Conservation (phyloP, 2,888 invertebrate species). For the Hirudinaria manillensis region DNA sequence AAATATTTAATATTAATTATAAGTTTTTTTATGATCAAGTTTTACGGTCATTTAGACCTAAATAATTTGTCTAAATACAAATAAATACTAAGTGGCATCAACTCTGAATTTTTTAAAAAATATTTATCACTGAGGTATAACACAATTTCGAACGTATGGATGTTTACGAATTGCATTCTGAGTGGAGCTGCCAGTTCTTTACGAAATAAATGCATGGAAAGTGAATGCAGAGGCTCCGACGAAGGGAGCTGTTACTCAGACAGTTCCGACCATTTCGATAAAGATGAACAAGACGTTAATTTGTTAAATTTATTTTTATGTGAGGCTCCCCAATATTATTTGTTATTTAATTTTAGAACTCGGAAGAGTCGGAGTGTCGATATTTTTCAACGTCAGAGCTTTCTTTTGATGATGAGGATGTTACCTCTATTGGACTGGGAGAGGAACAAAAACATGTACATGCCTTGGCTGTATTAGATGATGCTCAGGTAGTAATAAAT, state of each 20-base stretch:
- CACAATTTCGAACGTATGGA: too few species aligned
- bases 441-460: constrained; percentile 24
- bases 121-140: too few species aligned
- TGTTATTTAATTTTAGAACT: constrained; percentile 15
- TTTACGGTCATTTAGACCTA: too few species aligned
- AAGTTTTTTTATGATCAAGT: too few species aligned
- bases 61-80: too few species aligned
- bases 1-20: too few species aligned
- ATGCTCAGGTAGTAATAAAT: constrained; percentile 21
- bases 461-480: constrained; percentile 28
- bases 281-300: neutral
- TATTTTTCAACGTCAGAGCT: constrained; percentile 31
- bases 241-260: constrained; percentile 16
- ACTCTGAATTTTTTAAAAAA: too few species aligned
- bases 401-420: constrained; percentile 26
- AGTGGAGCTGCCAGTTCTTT: neutral
- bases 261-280: constrained; percentile 10
- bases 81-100: too few species aligned
- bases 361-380: constrained; percentile 21
- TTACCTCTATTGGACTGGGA: constrained; percentile 18
- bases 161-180: neutral
- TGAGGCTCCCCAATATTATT: neutral
- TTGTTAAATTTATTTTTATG: neutral
- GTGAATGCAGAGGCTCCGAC: constrained; percentile 16
- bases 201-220: constrained; percentile 16